Conservation (phyloP, 2,888 invertebrate genomes). For the Pyralis farinalis region DNA sequence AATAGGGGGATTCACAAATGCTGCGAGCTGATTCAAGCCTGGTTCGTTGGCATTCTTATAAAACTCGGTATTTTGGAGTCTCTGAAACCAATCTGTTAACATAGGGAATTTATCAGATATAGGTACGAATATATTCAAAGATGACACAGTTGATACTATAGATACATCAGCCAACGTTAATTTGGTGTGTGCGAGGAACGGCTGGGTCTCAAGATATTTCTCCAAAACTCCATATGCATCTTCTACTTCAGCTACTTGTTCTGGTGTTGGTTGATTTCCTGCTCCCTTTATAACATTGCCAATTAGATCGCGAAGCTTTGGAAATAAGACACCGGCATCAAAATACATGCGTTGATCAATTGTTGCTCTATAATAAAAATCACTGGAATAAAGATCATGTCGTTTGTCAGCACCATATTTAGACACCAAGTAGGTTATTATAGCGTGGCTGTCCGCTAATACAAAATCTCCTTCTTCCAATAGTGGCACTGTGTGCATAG, state of each 20-base stretch:
- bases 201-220: slow-evolving; percentile 33
- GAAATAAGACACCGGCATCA: slow-evolving; percentile 32
- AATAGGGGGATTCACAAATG: slow-evolving; percentile 13
- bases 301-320: slow-evolving; percentile 18
- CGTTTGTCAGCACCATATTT: slow-evolving; percentile 42
- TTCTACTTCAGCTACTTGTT: slow-evolving; percentile 23
- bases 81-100: slow-evolving; percentile 30
- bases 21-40: slow-evolving; percentile 23
- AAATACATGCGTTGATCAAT: slow-evolving; percentile 38
- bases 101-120: slow-evolving; percentile 31
- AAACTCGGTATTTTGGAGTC: slow-evolving; percentile 30
- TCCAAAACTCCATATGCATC: slow-evolving; percentile 38
- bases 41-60: slow-evolving; percentile 34
- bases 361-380: slow-evolving; percentile 30
- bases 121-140: slow-evolving; percentile 29
- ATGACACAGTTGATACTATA: slow-evolving; percentile 30
- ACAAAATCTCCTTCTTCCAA: slow-evolving; percentile 44
- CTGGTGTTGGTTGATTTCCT: slow-evolving; percentile 16
- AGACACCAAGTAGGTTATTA: slow-evolving; percentile 40
- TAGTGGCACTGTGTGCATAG: slow-evolving; percentile 36
- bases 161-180: slow-evolving; percentile 45
- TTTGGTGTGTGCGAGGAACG: slow-evolving; percentile 31
- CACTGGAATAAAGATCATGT: slow-evolving; percentile 35
- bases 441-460: slow-evolving; percentile 43
- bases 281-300: slow-evolving; percentile 16